Conservation (phyloP, 2,888 invertebrate species). For the Lasioglossum vierecki region DNA sequence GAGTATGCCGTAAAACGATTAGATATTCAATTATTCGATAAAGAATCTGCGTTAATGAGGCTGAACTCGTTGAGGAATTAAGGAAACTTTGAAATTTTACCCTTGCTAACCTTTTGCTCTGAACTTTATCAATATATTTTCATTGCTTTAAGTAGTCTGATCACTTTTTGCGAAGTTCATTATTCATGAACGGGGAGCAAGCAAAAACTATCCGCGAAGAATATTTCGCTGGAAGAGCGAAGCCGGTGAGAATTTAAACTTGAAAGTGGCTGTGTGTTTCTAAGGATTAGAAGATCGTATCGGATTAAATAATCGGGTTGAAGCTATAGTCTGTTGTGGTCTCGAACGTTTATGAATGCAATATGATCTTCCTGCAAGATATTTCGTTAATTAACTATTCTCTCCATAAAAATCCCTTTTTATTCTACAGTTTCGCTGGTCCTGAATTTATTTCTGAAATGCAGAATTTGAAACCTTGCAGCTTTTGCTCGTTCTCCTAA, state of each 20-base stretch:
- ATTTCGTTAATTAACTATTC: background rate
- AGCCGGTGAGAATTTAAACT: background rate
- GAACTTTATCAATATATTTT: conserved; percentile 1
- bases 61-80: background rate
- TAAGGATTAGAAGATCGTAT: background rate
- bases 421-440: background rate
- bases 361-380: background rate
- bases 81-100: conserved; percentile 1
- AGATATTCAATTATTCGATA: background rate
- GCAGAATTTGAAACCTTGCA: background rate
- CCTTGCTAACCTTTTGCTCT: background rate
- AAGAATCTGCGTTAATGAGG: background rate
- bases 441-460: background rate
- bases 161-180: background rate
- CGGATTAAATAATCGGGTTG: background rate
- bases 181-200: background rate
- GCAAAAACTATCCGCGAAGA: background rate
- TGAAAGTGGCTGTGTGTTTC: background rate
- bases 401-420: background rate
- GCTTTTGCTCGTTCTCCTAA: background rate
- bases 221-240: background rate
- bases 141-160: background rate
- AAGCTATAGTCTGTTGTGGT: background rate
- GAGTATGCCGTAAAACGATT: background rate
- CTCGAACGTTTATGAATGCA: background rate